Percentiles rank a stretch among this genome's conserved stretches.
Evolutionary conservation across 1,140 invertebrate species (phyloP).

Genomic region (Drosophila subobscura): DNA sequence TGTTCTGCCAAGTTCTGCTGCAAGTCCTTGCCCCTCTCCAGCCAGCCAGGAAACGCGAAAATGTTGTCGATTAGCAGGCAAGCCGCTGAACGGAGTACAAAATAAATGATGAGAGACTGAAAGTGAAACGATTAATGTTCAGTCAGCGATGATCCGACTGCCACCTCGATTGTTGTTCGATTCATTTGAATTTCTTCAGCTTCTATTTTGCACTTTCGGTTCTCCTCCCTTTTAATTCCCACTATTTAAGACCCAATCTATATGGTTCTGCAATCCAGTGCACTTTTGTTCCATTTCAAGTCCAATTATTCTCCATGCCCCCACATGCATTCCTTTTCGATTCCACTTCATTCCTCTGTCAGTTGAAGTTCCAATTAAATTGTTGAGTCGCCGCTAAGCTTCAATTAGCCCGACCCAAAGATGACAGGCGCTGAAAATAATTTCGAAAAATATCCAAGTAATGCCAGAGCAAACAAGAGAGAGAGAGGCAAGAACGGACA

Average conservation of each 20-base stretch:
- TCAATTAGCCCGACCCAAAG: slow-evolving; percentile 45
- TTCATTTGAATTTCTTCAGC: no score
- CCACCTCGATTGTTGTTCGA: no score
- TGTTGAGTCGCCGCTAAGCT: slow-evolving; percentile 43
- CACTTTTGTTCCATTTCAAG: no score
- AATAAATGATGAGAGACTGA: no score
- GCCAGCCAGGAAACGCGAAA: slow-evolving; percentile 40
- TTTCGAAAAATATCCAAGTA: slow-evolving; percentile 48
- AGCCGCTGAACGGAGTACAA: no score
- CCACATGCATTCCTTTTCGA: background rate
- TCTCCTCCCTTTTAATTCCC: no score
- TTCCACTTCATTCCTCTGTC: slow-evolving; percentile 8
- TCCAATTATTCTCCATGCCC: no score
- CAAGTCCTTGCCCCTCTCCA: slow-evolving; percentile 13
- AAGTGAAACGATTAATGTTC: no score
- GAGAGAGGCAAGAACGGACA: slow-evolving; percentile 8
- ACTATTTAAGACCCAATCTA: no score
- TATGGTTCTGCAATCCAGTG: no score
- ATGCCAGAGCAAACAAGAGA: slow-evolving; percentile 11
- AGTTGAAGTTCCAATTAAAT: slow-evolving; percentile 42
- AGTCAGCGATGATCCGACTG: no score
- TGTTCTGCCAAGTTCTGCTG: slow-evolving; percentile 66
- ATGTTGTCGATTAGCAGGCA: slow-evolving; percentile 39
- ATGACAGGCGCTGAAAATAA: slow-evolving; percentile 60
- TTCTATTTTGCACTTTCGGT: no score